Evolutionary conservation across 2,888 invertebrate species (phyloP), one percentile per base, ranked within the genome.

Genomic region (Orchesellides sinensis): DNA sequence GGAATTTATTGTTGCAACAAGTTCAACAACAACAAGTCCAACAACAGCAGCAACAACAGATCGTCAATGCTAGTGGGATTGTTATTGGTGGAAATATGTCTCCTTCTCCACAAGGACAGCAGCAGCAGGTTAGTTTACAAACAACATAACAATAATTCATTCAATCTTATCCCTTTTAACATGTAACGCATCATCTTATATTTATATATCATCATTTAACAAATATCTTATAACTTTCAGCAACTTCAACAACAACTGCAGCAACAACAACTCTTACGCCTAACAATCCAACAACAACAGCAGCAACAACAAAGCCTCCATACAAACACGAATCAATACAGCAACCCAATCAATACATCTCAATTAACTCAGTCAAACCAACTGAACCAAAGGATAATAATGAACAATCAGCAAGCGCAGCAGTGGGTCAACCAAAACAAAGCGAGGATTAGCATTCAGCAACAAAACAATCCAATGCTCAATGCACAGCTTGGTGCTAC

Each of bases 401-500:
- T 75, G 75, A 75, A 75, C 66, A 75, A 66, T 66, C 75, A 75
- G 45, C 63, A 45, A 27, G 35, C 73, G 1, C 63, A 65, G 35
- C 61, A 47, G 52, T 75, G 75, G 75, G 54, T 75, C 54, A 75
- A 65, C 54, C 75, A 75, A 19, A 75, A 75, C 54, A 75, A 75
- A 45, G 66, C 66, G 14, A 49, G 80, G 61, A 83, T 82, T 65
- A 77, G 84, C 83, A 81, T 85, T 29, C 85, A 86, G 56, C 83
- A 84, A 47, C 94, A 96, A 90, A 96, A 96, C 91, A 96, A 96
- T 91, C 96, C 96, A 32, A 96, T 97, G 96, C 92, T 97, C 89
- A 95, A 94, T 91, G 95, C 95, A 88, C 96, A 96, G 90, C 91
- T 96, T 32, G 65, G 72, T 49, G 70, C 83, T 56, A 72, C 82